Evolutionary conservation across 2,888 invertebrate species (phyloP).

Genomic region (Synanthedon tipuliformis): DNA sequence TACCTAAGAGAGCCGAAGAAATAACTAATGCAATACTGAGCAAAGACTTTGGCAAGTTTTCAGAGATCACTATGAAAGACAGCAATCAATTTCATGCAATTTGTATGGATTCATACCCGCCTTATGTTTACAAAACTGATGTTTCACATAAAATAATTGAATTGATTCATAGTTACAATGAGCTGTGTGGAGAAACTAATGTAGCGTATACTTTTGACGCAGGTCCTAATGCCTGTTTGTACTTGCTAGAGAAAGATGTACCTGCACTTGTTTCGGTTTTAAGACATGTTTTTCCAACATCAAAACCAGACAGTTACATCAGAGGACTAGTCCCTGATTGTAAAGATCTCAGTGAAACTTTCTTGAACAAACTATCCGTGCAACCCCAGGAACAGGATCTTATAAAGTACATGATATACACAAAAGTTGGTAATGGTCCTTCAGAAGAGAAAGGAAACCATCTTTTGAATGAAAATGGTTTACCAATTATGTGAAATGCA

Average conservation of each 20-base stretch:
- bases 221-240: conserved; percentile 95
- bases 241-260: conserved; percentile 81
- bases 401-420: conserved; percentile 86
- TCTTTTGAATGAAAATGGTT: conserved; percentile 35
- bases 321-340: conserved; percentile 29
- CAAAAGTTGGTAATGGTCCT: conserved; percentile 86
- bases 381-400: conserved; percentile 59
- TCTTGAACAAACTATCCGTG: conserved; percentile 34
- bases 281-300: conserved; percentile 78
- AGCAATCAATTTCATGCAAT: conserved; percentile 97
- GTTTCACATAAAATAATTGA: conserved; percentile 83
- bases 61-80: conserved; percentile 95
- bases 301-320: conserved; percentile 37
- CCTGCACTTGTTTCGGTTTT: conserved; percentile 76
- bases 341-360: conserved; percentile 14
- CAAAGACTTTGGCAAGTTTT: conserved; percentile 85
- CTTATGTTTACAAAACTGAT: conserved; percentile 92
- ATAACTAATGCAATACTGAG: conserved; percentile 70
- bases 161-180: conserved; percentile 87
- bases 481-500: conserved; percentile 14
- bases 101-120: conserved; percentile 93
- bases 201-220: conserved; percentile 99
- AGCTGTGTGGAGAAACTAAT: conserved; percentile 70
- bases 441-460: conserved; percentile 52
- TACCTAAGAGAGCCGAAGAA: conserved; percentile 75